Evolutionary conservation across 2,888 invertebrate species (phyloP).

Genomic region (Himalopsyche kuldschensis): DNA sequence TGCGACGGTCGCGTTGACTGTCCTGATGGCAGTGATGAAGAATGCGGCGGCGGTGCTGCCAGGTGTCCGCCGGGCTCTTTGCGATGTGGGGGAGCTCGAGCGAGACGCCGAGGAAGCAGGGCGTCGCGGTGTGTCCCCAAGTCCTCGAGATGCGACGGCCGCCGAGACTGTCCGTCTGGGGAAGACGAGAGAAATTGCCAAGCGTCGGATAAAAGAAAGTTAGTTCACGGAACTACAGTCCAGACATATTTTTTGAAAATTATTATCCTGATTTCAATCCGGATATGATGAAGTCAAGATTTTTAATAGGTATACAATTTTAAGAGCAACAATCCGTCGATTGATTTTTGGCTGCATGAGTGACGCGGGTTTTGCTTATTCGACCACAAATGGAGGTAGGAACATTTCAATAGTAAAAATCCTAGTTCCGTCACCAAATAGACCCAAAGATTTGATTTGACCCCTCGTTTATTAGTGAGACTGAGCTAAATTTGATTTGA

Average conservation of each 20-base stretch:
- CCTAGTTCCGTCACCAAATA: background rate
- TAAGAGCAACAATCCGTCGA: no score
- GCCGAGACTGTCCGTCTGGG: slow-evolving; percentile 73
- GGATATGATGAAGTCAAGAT: no score
- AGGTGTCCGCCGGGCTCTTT: slow-evolving; percentile 64
- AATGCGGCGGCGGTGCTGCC: slow-evolving; percentile 62
- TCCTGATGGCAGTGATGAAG: slow-evolving; percentile 84
- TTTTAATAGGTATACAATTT: no score
- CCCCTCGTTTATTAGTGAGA: no score
- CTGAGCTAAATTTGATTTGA: no score
- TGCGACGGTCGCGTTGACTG: slow-evolving; percentile 87
- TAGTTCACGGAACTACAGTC: slow-evolving; percentile 29
- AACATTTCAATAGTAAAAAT: background rate
- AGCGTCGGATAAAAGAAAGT: slow-evolving; percentile 61
- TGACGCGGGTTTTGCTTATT: no score
- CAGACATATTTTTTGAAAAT: background rate
- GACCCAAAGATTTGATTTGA: background rate
- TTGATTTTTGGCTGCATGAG: no score
- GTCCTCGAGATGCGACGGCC: slow-evolving; percentile 80
- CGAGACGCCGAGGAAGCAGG: slow-evolving; percentile 62
- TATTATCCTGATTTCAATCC: background rate
- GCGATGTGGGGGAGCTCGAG: slow-evolving; percentile 72
- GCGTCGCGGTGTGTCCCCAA: slow-evolving; percentile 69
- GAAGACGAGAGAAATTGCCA: slow-evolving; percentile 74
- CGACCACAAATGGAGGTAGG: no score